These are phyloP conservation scores for Champsocephalus esox DNA, from an alignment of 2,797 vertebrate species.

Conservation along the genomic window DNA sequence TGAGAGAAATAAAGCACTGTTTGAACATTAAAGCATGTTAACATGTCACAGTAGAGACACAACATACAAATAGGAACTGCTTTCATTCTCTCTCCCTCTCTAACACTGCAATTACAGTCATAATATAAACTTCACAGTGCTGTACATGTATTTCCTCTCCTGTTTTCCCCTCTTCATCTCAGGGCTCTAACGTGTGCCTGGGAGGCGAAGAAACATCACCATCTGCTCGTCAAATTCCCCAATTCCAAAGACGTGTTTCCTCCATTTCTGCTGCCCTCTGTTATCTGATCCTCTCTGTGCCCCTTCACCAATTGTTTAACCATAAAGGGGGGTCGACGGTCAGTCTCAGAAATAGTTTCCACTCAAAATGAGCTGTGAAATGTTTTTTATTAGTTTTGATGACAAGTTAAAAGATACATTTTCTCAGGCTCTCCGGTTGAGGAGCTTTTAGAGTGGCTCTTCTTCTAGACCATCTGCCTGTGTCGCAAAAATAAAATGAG, in stretches of 20 bases:
- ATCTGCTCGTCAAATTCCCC: conserved; percentile 13
- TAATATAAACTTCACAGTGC: background rate
- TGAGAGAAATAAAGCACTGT: no score
- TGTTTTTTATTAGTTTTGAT: conserved; percentile 30
- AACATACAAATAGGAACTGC: no score
- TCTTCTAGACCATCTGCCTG: conserved; percentile 36
- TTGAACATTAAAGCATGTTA: no score
- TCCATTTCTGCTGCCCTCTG: background rate
- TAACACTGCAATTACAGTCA: background rate
- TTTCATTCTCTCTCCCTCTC: background rate
- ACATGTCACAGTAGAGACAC: no score
- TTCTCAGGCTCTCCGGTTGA: conserved; percentile 15
- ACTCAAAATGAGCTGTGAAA: conserved; percentile 19
- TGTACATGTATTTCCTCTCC: background rate
- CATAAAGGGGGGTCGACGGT: background rate
- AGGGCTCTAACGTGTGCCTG: background rate
- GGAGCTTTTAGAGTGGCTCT: conserved; percentile 20
- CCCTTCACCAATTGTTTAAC: background rate
- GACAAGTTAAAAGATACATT: conserved; percentile 30
- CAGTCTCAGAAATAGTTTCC: conserved; percentile 1
- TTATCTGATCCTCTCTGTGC: background rate
- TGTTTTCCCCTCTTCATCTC: conserved; percentile 1
- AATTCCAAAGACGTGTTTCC: background rate
- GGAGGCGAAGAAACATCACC: background rate
- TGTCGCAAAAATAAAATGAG: conserved; percentile 24